A percentile compares a stretch with the other conserved stretches of the same genome.
These are phyloP conservation scores for Nomia melanderi DNA, from an alignment of 1,140 invertebrate genomes.

Conservation along the genomic window DNA sequence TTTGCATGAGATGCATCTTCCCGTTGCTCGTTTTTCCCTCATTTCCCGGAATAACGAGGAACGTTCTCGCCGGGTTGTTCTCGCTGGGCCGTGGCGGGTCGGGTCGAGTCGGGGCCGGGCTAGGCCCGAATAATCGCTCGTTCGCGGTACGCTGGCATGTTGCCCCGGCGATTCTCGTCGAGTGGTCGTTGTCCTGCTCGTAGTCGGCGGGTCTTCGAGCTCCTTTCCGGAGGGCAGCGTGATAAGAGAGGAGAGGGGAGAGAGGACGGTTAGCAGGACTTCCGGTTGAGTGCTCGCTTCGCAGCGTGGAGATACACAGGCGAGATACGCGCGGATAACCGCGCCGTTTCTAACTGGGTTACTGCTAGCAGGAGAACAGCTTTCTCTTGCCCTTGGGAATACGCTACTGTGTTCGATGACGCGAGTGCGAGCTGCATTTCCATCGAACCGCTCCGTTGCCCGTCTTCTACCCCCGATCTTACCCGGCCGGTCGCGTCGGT, in stretches of 20 bases:
- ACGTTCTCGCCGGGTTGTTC: background rate
- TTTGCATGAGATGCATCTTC: background rate
- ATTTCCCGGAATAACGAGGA: slow-evolving; percentile 24
- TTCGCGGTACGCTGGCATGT: slow-evolving; percentile 12
- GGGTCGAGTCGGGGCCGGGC: too few relatives aligned
- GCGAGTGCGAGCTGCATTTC: slow-evolving; percentile 25
- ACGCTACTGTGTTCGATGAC: slow-evolving; percentile 27
- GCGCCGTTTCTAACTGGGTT: slow-evolving; percentile 64
- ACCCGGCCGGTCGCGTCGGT: background rate
- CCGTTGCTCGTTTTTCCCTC: background rate
- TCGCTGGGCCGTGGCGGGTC: too few relatives aligned
- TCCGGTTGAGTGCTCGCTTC: slow-evolving; percentile 48
- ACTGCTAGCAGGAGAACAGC: slow-evolving; percentile 47
- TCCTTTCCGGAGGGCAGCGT: slow-evolving; percentile 14
- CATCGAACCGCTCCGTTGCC: background rate
- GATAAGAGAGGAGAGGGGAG: background rate
- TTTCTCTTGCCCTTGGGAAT: slow-evolving; percentile 70
- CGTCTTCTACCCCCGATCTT: slow-evolving; percentile 2
- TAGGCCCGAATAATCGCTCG: slow-evolving; percentile 17
- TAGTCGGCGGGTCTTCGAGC: background rate
- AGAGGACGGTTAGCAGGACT: slow-evolving; percentile 23
- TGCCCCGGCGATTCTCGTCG: slow-evolving; percentile 27
- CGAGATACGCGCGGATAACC: slow-evolving; percentile 44
- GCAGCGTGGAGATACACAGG: slow-evolving; percentile 22
- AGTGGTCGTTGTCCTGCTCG: background rate